Evolutionary conservation across 2,113 vertebrate genomes (phyloP), one percentile per base, ranked within the genome.

Genomic region (Capreolus pygargus): DNA sequence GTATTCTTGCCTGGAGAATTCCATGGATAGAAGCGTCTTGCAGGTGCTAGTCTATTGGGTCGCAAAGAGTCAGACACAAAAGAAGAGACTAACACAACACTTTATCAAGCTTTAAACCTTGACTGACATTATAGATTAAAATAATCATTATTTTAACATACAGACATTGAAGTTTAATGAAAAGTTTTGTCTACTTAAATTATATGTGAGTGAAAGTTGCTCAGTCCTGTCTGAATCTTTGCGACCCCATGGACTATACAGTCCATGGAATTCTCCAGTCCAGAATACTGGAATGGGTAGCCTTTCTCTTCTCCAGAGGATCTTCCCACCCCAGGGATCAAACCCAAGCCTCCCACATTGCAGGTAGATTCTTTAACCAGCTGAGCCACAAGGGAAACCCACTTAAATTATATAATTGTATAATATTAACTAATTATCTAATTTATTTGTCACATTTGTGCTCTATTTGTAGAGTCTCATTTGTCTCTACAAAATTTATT

Each of bases 21-120:
- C 36, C 70, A 39, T 7, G 21, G 36, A 25, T 11, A 74, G 21
- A 43, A 21, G 19, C 27, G 36, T 39, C 36, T 43, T 36, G 39
- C 70, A 14, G 70, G 23, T 6, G 12, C 11, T 43, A 27, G 23
- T 76, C 70, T 43, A 4, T 43, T 25, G 11, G 6, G 36, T 76
- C 0, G 0, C 36, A 39, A 74, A 74, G 36, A 76, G 36, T 76
- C 70, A 76, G 11, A 43, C 5, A 14, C 36, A 43, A 0, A 0
- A 25, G 36, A 27, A 76, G 21, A 43, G 36, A 76, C 6, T 43
- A 43, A 76, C 12, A 7, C 23, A 74, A 27, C 70, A 43, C 70
- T 27, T 93, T 95, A 55, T 78, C 61, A 87, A 83, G 19, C 28
- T 95, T 85, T 92, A 86, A 86, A 50, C 43, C 9, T 30, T 86